Conservation (phyloP, 2,888 invertebrate genomes). For the Parapristionchus giblindavisi region DNA sequence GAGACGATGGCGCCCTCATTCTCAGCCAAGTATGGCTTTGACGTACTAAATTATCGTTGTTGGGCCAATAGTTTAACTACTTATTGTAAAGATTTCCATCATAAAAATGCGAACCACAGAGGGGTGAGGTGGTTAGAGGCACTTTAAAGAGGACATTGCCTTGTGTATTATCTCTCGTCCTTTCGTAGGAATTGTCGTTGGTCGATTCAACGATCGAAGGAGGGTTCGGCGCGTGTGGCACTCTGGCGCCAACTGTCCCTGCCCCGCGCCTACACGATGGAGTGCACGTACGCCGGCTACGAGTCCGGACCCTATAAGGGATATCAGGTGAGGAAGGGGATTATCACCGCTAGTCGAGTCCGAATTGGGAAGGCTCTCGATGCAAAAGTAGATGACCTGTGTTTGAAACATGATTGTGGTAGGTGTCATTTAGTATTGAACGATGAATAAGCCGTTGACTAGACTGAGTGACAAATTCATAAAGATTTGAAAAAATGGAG, state of each 20-base stretch:
- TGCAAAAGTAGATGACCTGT: too few relatives aligned
- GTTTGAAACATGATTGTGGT: not conserved
- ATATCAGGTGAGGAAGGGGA: constrained; percentile 52
- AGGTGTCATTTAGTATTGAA: not conserved
- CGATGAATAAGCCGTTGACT: not conserved
- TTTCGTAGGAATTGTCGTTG: constrained; percentile 78
- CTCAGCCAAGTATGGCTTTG: constrained; percentile 34
- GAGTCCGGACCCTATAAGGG: constrained; percentile 81
- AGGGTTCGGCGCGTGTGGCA: constrained; percentile 85
- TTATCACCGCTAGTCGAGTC: too few relatives aligned
- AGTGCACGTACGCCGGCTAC: constrained; percentile 86
- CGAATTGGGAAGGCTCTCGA: too few relatives aligned
- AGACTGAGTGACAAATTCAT: too few relatives aligned
- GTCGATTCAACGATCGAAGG: constrained; percentile 81
- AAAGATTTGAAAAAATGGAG: too few relatives aligned
- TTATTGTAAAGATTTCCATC: too few relatives aligned
- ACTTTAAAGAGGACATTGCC: not conserved
- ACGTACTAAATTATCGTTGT: not conserved
- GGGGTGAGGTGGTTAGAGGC: not conserved
- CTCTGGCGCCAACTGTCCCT: constrained; percentile 86
- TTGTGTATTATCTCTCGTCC: not conserved
- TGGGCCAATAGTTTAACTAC: too few relatives aligned
- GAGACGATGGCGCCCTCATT: constrained; percentile 47
- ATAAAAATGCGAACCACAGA: not conserved
- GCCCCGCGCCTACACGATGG: constrained; percentile 83